Evolutionary conservation across 2,113 vertebrate species (phyloP), one percentile per base, ranked within the genome.

Genomic region (Balaenoptera acutorostrata): DNA sequence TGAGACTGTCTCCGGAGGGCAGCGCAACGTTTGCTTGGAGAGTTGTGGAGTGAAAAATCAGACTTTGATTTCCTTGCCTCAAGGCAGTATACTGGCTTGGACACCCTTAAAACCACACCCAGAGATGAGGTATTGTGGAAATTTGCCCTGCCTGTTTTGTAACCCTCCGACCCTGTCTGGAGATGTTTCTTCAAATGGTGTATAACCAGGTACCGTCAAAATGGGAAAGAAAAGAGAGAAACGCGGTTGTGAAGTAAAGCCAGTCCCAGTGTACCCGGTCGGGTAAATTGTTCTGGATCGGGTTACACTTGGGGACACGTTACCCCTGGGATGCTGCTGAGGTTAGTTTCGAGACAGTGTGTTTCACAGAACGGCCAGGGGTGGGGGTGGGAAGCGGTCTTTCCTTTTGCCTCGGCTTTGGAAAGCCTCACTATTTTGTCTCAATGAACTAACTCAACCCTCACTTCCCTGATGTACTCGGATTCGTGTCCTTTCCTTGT

Each of bases 401-500:
- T 78, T 95, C 69, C 20, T 98, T 97, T 98, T n/a, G 33, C 82
- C 36, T 85, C 59, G 10, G 49, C 44, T 93, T 90, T 90, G 84
- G 44, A 89, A 71, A 90, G 69, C 77, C 49, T 87, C 78, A 92
- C 61, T 10, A 46, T 90, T 87, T 95, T 87, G 63, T 78, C 75
- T 83, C 75, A 92, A 10, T 88, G 96, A 90, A 88, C 85, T 74
- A 84, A 88, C 46, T 92, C 61, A 66, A 3, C 33, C 83, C 78
- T 89, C 93, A 86, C 98, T 98, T 98, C 97, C 91, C 93, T 96
- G 97, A 96, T 95, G 97, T 15, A 52, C 52, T 17, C 15, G 14
- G 96, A 95, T 97, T 96, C 88, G 63, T 98, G 93, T 96, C 97
- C 97, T 97, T 93, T 93, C 97, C 95, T 86, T 96, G 93, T 98